A percentile compares a stretch with the other conserved stretches of the same genome.
Conservation (phyloP, 1,140 invertebrate species). For the Bombyx mandarina region DNA sequence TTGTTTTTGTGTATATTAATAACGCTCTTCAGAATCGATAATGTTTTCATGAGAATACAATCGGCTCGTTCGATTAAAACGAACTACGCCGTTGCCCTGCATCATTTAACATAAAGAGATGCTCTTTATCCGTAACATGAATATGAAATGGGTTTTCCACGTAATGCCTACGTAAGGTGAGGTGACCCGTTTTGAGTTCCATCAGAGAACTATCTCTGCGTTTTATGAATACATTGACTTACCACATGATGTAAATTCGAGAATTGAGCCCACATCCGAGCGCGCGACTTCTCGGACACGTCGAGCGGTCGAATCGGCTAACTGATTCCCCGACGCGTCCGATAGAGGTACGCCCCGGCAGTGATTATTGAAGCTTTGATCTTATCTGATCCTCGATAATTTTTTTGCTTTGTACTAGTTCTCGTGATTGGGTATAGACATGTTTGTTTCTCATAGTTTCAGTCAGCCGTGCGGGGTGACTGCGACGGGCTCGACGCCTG, state of each 20-base stretch:
- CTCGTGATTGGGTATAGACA: background rate
- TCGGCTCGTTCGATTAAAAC: too few species aligned
- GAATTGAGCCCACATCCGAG: constrained; percentile 41
- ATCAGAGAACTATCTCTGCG: too few species aligned
- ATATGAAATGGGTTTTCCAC: too few species aligned
- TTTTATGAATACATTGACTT: background rate
- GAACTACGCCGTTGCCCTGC: too few species aligned
- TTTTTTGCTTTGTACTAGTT: background rate
- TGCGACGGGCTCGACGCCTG: constrained; percentile 48
- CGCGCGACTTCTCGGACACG: constrained; percentile 32
- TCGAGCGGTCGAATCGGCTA: constrained; percentile 29
- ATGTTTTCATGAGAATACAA: too few species aligned
- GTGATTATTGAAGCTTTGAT: constrained; percentile 67
- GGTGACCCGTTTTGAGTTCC: too few species aligned
- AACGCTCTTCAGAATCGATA: background rate
- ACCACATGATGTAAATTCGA: constrained; percentile 56
- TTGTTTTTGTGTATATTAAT: background rate
- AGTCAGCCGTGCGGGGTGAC: constrained; percentile 50
- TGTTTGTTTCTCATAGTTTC: constrained; percentile 6
- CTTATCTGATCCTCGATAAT: constrained; percentile 49
- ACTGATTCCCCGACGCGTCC: constrained; percentile 20
- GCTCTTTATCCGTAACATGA: too few species aligned
- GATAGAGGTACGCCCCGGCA: constrained; percentile 39
- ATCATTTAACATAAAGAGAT: too few species aligned
- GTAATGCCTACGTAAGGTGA: too few species aligned